Evolutionary conservation across 2,888 invertebrate species (phyloP).

Genomic region (Stictocephala bisonia): DNA sequence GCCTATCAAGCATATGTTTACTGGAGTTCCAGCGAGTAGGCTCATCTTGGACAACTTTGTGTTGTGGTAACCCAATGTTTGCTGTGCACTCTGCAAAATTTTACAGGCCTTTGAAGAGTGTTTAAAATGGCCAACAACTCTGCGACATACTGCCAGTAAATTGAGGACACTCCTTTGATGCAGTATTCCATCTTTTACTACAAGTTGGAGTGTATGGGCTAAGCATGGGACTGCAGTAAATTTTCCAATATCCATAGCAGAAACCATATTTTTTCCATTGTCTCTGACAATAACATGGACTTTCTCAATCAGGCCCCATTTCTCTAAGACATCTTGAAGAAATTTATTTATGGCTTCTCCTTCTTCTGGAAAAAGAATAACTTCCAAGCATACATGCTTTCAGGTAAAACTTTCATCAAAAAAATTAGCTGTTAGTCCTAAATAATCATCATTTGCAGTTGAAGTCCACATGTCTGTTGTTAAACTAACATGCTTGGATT

Average conservation of each 20-base stretch:
- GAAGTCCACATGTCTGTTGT: slow-evolving; percentile 23
- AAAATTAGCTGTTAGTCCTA: neutral
- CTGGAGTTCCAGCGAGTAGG: neutral
- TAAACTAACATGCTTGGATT: neutral
- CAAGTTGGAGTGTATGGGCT: slow-evolving; percentile 5
- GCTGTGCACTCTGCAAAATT: neutral
- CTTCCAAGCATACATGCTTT: slow-evolving; percentile 15
- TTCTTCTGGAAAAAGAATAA: slow-evolving; percentile 12
- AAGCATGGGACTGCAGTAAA: slow-evolving; percentile 10
- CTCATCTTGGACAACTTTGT: slow-evolving; percentile 24
- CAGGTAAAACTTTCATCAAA: neutral
- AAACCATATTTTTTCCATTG: slow-evolving; percentile 14
- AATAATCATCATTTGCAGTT: slow-evolving; percentile 8
- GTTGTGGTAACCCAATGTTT: neutral
- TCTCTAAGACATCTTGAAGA: neutral
- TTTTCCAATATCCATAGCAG: neutral
- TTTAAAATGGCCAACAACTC: slow-evolving; percentile 17
- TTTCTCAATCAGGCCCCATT: neutral
- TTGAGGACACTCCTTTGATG: neutral
- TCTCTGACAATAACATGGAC: neutral
- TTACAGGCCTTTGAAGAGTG: neutral
- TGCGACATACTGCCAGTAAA: neutral
- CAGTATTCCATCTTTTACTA: slow-evolving; percentile 16
- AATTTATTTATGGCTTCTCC: neutral
- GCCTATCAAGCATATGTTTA: neutral